A percentile compares a stretch with the other conserved stretches of the same genome.
phyloP scores from a whole-genome alignment of 2,888 invertebrate species.

The Hymenopus coronatus region DNA sequence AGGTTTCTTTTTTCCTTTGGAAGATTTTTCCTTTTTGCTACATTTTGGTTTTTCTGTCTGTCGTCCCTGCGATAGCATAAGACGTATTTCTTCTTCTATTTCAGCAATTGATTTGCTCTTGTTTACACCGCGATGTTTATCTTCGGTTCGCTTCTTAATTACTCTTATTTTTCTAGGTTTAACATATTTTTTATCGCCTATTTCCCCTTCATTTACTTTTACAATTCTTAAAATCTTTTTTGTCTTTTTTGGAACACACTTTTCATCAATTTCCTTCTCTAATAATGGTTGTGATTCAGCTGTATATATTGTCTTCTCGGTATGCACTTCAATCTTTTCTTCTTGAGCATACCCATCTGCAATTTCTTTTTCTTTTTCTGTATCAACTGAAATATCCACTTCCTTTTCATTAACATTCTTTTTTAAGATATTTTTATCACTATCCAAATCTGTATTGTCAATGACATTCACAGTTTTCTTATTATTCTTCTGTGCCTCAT shows the following conservation, averaged over 20 bases:
- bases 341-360: background rate
- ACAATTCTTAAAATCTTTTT: background rate
- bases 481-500: background rate
- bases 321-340: background rate
- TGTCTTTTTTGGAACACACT: background rate
- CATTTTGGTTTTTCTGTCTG: too few relatives aligned
- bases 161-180: too few relatives aligned
- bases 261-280: background rate
- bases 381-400: background rate
- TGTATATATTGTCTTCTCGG: background rate
- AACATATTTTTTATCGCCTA: too few relatives aligned
- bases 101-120: too few relatives aligned
- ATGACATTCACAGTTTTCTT: background rate
- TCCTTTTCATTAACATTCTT: background rate
- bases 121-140: too few relatives aligned
- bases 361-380: background rate
- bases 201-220: background rate
- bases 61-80: too few relatives aligned
- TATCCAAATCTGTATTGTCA: background rate
- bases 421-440: too few relatives aligned
- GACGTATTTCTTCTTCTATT: too few relatives aligned
- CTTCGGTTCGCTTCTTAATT: too few relatives aligned
- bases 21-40: background rate
- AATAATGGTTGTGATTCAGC: background rate
- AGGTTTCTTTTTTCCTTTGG: background rate